Percentiles rank a stretch among this genome's conserved stretches.
phyloP scores from a whole-genome alignment of 2,113 vertebrate genomes.

The Prunella himalayana region DNA sequence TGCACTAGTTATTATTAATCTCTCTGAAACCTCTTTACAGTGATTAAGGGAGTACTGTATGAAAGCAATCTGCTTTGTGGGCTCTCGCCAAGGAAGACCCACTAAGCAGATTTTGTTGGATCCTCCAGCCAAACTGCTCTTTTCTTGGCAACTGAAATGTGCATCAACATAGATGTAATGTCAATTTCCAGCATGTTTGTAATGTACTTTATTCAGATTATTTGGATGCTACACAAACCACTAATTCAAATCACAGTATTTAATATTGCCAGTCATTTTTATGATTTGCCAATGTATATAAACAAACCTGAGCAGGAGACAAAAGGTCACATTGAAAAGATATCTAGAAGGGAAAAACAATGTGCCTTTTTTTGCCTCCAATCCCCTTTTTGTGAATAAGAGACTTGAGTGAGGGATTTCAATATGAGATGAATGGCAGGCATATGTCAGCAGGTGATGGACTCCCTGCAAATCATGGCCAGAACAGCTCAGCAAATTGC shows the following conservation, averaged over 20 bases:
- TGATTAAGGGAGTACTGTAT: slow-evolving; percentile 44
- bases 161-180: slow-evolving; percentile 1
- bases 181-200: background rate
- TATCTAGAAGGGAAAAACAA: background rate
- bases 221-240: background rate
- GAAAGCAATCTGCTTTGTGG: slow-evolving; percentile 45
- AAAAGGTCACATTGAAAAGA: background rate
- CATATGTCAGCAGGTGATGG: background rate
- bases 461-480: background rate
- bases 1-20: slow-evolving; percentile 59
- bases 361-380: background rate
- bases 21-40: slow-evolving; percentile 43
- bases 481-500: background rate
- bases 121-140: slow-evolving; percentile 60
- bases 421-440: background rate
- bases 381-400: background rate
- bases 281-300: background rate
- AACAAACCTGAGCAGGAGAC: background rate
- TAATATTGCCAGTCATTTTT: background rate
- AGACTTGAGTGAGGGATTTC: background rate
- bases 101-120: slow-evolving; percentile 54
- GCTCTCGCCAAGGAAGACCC: slow-evolving; percentile 39
- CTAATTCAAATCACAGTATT: background rate
- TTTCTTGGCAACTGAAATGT: slow-evolving; percentile 42
- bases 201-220: background rate